Evolutionary conservation across 2,888 invertebrate genomes (phyloP), one percentile per base, ranked within the genome.

Genomic region (Meiosimyza decipiens): DNA sequence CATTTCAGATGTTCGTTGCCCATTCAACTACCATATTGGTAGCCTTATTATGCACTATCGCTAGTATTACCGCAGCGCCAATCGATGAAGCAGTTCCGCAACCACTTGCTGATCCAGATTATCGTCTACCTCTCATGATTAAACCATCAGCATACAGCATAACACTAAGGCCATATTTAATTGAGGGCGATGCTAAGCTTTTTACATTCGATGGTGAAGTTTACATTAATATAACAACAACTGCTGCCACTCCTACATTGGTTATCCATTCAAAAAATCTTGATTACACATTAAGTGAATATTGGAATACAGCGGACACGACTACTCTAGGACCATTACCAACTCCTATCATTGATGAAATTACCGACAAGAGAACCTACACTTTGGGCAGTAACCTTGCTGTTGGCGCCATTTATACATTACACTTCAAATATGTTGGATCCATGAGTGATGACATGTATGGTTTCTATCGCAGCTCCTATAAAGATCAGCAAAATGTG

Each of bases 91-190:
- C 78, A 40, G 71, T 74, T 49, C 73, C 74, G 0, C 75, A 78
- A 0, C 47, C n/a, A 11, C 49, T 57, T 1, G 28, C 47, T 0
- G 75, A 71, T 12, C 63, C 70, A 15, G 65, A 57, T 2, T 86
- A 84, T 55, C 81, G 85, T 47, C 74, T 86, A 13, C 75, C 81
- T 11, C 28, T 57, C 3, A 85, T 81, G 0, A 87, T 91, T 0
- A 72, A 71, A 2, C 92, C 92, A 0, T 79, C 77, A 0, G 83
- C 83, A 15, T 93, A 92, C 76, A 84, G 87, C 47, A 85, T 92
- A 0, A 77, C 84, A 0, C 78, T 92, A 6, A 86, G 84, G 0
- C 91, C 91, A 0, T 88, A 89, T 75, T 87, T 91, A 5, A 84
- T 88, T 54, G 83, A 84, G 74, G 73, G 72, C 1, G 67, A 28